Base-by-base conservation (phyloP, 2,113 vertebrate genomes). In the Phrynocephalus versicolor region DNA sequence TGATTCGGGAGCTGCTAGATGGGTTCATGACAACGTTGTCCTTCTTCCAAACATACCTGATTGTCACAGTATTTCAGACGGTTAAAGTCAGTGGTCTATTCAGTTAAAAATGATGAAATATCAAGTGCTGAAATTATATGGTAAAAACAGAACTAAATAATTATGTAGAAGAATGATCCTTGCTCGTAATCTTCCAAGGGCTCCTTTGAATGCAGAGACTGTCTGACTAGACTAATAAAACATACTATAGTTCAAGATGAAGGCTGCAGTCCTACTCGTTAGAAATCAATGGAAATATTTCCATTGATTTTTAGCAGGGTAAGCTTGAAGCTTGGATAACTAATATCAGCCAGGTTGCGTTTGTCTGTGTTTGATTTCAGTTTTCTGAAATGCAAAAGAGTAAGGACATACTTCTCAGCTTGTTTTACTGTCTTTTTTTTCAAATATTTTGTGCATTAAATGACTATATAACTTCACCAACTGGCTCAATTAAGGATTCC, bases 11-110 rank as follows among this genome's bases (percentile, higher is more conserved):
- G 27, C 97, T 98, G 81, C 95, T 94, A 41, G 96, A 93, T 0
- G 97, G 95, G 45, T 94, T 95, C 85, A 99, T 96, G 1, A 93
- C 75, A 39, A 89, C 33, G 0, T 92, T 94, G 71, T 98, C 97
- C 85, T 99, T 98, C 92, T 97, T 97, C 98, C 98, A 99, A 74
- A 96, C 90, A 25, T 97, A 98, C 95, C 98, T 99, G 95, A 45
- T 55, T 69, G 78, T 83, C 79, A 90, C 25, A 94, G 62, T 0
- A 23, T 57, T 84, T 83, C 25, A 18, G 57, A 75, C 82, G 25
- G 89, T 91, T 91, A 91, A 85, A 85, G 67, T 73, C 76, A 85
- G 75, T 35, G 58, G 76, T 72, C 76, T 79, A 35, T 80, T 85
- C 57, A 25, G 58, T 74, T 67, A 81, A 86, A 65, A 84, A 77